phyloP scores from a whole-genome alignment of 1,140 invertebrate genomes.

The Musca vetustissima region DNA sequence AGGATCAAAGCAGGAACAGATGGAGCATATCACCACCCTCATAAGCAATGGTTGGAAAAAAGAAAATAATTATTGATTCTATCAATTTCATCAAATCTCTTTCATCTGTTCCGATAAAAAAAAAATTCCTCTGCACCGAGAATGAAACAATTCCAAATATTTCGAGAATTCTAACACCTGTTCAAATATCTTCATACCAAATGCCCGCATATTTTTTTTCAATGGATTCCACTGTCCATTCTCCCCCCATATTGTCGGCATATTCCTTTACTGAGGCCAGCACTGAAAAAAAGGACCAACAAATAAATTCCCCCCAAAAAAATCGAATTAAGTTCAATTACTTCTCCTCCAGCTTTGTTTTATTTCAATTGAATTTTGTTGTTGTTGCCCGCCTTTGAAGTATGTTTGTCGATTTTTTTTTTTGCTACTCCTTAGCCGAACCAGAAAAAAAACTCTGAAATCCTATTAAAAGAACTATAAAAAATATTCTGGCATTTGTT shows the following conservation, averaged over 20 bases:
- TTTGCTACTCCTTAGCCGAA: too few species aligned
- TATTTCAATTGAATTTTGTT: not conserved
- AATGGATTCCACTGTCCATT: too few species aligned
- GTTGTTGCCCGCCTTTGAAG: not conserved
- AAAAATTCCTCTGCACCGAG: not conserved
- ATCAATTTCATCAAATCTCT: not conserved
- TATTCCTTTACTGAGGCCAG: too few species aligned
- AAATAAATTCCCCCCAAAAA: not conserved
- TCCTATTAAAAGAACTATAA: not conserved
- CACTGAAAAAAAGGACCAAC: not conserved
- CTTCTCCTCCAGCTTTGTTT: conserved; percentile 12
- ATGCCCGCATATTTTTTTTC: too few species aligned
- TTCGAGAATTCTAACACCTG: conserved; percentile 16
- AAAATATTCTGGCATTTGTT: not conserved
- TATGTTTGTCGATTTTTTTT: not conserved
- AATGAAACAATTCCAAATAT: not conserved
- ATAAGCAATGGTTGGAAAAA: too few species aligned
- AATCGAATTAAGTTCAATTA: conserved; percentile 24
- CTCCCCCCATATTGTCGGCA: too few species aligned
- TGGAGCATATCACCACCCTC: too few species aligned
- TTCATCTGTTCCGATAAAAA: not conserved
- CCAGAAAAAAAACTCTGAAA: not conserved
- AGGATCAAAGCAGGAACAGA: too few species aligned
- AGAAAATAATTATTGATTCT: too few species aligned
- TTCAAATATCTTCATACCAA: not conserved